Conservation (phyloP, 2,888 invertebrate genomes). For the Xestobium rufovillosum region DNA sequence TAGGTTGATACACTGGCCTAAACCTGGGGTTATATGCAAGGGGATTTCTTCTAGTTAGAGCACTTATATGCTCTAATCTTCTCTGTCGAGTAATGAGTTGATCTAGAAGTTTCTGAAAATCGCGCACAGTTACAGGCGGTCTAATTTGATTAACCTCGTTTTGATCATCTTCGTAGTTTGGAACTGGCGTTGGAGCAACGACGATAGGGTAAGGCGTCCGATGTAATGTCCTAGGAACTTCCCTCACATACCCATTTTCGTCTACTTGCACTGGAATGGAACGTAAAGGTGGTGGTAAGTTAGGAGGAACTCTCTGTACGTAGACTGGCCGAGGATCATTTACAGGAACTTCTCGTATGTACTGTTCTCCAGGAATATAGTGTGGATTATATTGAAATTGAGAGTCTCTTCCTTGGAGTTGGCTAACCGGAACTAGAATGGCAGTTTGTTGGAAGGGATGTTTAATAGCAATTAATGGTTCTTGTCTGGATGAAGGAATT, state of each 20-base stretch:
- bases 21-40: no score
- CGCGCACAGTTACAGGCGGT: constrained; percentile 63
- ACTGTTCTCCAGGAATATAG: constrained; percentile 28
- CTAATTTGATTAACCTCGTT: constrained; percentile 54
- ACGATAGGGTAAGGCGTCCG: constrained; percentile 30
- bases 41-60: constrained; percentile 31
- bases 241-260: constrained; percentile 37
- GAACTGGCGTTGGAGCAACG: constrained; percentile 26
- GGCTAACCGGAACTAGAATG: constrained; percentile 38
- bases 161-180: constrained; percentile 39
- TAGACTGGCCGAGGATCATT: constrained; percentile 33
- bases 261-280: constrained; percentile 40
- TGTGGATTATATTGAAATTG: constrained; percentile 21
- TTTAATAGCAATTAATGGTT: constrained; percentile 44
- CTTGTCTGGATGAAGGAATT: constrained; percentile 41
- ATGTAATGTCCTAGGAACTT: constrained; percentile 26
- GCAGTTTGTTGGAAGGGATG: constrained; percentile 38
- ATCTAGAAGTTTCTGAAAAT: constrained; percentile 60
- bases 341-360: constrained; percentile 34
- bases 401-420: constrained; percentile 26
- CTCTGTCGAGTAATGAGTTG: constrained; percentile 58
- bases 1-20: constrained; percentile 17
- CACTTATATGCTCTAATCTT: constrained; percentile 51
- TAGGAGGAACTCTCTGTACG: constrained; percentile 25
- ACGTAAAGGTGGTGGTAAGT: constrained; percentile 29